A percentile compares a stretch with the other conserved stretches of the same genome.
Conservation (phyloP, 1,140 invertebrate species). For the Panagrolaimus sp. region DNA sequence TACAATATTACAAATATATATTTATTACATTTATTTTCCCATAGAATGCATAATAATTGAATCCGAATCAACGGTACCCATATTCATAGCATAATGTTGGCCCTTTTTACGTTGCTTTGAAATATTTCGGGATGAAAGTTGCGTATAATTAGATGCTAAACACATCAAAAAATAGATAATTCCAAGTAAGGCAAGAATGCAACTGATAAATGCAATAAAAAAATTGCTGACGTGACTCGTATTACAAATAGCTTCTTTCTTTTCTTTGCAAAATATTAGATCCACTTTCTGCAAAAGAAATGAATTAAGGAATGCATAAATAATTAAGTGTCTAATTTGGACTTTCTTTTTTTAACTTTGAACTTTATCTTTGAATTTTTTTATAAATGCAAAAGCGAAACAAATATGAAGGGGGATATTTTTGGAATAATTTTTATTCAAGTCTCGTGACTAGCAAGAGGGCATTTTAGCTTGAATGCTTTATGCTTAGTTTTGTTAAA, state of each 20-base stretch:
- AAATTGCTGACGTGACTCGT: neutral
- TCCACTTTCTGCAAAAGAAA: neutral
- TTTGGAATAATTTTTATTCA: no score
- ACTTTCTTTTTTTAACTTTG: no score
- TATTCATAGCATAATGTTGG: conserved; percentile 4
- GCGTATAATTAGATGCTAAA: neutral
- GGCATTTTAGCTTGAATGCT: no score
- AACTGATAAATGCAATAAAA: neutral
- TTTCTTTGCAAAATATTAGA: conserved; percentile 10
- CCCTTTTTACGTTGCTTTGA: neutral
- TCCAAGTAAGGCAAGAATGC: neutral
- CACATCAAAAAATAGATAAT: neutral
- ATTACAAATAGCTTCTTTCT: neutral
- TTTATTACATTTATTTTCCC: neutral
- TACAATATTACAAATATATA: no score
- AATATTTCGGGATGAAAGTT: neutral
- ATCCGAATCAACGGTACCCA: neutral
- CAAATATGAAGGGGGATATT: no score
- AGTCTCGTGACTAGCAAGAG: no score
- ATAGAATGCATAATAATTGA: neutral
- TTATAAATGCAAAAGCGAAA: no score
- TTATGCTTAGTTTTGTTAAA: no score
- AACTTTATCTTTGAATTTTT: no score
- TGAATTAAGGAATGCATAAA: no score
- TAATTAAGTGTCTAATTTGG: no score